Percentiles rank a stretch among this genome's conserved stretches.
These are phyloP conservation scores for Napeogenes sylphis DNA, from an alignment of 2,888 invertebrate species.

Conservation along the genomic window DNA sequence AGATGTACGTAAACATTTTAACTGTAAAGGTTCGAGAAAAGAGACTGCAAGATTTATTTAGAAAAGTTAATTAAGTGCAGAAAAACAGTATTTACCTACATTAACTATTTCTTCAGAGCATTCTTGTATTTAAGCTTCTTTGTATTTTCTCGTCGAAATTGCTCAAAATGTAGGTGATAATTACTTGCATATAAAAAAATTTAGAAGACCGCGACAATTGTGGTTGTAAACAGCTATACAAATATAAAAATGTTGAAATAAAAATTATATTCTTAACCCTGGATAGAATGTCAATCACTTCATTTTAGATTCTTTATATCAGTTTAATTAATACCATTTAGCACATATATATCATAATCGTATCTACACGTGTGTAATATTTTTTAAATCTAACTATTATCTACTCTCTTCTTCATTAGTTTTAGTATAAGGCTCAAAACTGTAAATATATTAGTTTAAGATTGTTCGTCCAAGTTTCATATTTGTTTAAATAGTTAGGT, in stretches of 20 bases:
- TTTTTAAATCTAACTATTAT: slow-evolving; percentile 3
- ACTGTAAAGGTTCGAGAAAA: slow-evolving; percentile 19
- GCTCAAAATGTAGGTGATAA: not conserved
- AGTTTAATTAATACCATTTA: slow-evolving; percentile 1
- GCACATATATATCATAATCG: not conserved
- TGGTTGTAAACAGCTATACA: too few species aligned
- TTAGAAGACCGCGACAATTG: too few species aligned
- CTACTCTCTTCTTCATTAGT: slow-evolving; percentile 6
- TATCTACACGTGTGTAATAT: slow-evolving; percentile 3
- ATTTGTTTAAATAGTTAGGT: slow-evolving; percentile 1
- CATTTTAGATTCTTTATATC: not conserved
- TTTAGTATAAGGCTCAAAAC: not conserved
- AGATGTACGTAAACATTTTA: slow-evolving; percentile 16
- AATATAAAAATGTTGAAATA: too few species aligned
- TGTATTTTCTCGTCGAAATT: slow-evolving; percentile 1
- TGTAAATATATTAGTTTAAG: slow-evolving; percentile 14
- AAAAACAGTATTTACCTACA: slow-evolving; percentile 4
- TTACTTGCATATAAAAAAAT: not conserved
- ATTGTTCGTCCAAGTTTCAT: slow-evolving; percentile 23
- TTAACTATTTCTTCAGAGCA: not conserved
- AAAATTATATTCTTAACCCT: too few species aligned
- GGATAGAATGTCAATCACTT: not conserved
- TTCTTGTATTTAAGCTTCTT: slow-evolving; percentile 3
- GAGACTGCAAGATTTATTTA: slow-evolving; percentile 20
- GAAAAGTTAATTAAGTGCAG: slow-evolving; percentile 14